phyloP scores from a whole-genome alignment of 2,888 invertebrate genomes.

The Parochlus steinenii region DNA sequence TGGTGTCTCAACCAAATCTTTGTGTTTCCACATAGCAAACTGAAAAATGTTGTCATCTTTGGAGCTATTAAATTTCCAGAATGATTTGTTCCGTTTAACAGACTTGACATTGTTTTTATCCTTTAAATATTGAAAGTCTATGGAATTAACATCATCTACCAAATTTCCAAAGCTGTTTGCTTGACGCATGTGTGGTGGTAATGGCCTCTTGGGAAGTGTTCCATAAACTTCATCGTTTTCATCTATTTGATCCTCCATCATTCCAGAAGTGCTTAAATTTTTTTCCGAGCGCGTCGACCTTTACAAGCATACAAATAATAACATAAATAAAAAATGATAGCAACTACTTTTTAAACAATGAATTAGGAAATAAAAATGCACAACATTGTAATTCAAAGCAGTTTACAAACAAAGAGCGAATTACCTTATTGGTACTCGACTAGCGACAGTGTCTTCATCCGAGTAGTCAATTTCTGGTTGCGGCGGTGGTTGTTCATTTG shows the following conservation, averaged over 20 bases:
- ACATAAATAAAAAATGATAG: background rate
- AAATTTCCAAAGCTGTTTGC: constrained; percentile 18
- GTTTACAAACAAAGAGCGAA: too few relatives aligned
- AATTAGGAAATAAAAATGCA: too few relatives aligned
- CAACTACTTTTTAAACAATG: too few relatives aligned
- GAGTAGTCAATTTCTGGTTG: constrained; percentile 84
- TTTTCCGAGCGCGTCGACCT: background rate
- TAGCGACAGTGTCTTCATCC: constrained; percentile 61
- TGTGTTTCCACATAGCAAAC: constrained; percentile 74
- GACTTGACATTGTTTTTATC: constrained; percentile 28
- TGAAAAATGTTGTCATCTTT: constrained; percentile 59
- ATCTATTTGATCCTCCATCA: too few relatives aligned
- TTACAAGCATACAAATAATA: constrained; percentile 4
- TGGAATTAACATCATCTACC: constrained; percentile 17
- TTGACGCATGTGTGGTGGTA: constrained; percentile 15
- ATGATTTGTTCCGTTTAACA: constrained; percentile 68
- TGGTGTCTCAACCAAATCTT: constrained; percentile 44
- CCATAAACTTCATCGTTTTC: constrained; percentile 15
- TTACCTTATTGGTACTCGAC: constrained; percentile 37
- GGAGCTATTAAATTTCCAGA: constrained; percentile 67
- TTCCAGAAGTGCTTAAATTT: background rate
- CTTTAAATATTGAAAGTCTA: constrained; percentile 15
- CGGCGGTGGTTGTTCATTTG: constrained; percentile 69
- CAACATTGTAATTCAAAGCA: background rate
- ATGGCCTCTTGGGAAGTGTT: constrained; percentile 10